Evolutionary conservation across 2,888 invertebrate species (phyloP).

Genomic region (Zaprionus lineosus): DNA sequence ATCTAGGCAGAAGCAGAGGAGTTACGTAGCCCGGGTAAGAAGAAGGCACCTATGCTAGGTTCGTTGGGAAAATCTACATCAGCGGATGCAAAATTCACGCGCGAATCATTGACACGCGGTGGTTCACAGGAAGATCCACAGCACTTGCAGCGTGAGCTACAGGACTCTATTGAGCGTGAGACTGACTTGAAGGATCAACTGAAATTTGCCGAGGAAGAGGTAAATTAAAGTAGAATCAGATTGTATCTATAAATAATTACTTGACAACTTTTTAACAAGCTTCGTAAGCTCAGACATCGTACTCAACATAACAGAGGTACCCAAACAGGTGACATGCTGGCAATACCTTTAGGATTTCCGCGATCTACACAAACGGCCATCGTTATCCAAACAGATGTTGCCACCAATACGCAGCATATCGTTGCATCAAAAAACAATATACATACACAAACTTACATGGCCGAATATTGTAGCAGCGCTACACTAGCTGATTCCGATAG

Average conservation of each 20-base stretch:
- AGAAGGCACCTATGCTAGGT: slow-evolving; percentile 85
- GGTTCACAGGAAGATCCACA: slow-evolving; percentile 92
- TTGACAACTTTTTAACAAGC: slow-evolving; percentile 51
- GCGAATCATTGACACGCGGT: slow-evolving; percentile 89
- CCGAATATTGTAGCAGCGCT: not conserved
- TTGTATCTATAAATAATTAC: slow-evolving; percentile 26
- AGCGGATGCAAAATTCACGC: slow-evolving; percentile 88
- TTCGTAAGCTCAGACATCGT: slow-evolving; percentile 35
- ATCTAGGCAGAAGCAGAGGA: slow-evolving; percentile 80
- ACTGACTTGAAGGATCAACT: slow-evolving; percentile 96
- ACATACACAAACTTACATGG: slow-evolving; percentile 26
- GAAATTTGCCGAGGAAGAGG: slow-evolving; percentile 96
- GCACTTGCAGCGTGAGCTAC: slow-evolving; percentile 92
- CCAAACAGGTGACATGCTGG: slow-evolving; percentile 74
- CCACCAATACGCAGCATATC: slow-evolving; percentile 30
- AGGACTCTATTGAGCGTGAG: slow-evolving; percentile 96
- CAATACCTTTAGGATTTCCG: slow-evolving; percentile 69
- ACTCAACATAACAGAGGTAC: slow-evolving; percentile 73
- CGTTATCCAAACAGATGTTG: slow-evolving; percentile 30
- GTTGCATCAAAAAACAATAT: no score
- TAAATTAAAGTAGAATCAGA: slow-evolving; percentile 72
- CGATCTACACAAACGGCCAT: slow-evolving; percentile 78
- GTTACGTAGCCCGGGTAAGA: slow-evolving; percentile 83
- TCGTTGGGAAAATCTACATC: slow-evolving; percentile 85
- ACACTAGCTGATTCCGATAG: slow-evolving; percentile 45